These are phyloP conservation scores for Papilio protenor DNA, from an alignment of 2,888 invertebrate species.

Conservation along the genomic window DNA sequence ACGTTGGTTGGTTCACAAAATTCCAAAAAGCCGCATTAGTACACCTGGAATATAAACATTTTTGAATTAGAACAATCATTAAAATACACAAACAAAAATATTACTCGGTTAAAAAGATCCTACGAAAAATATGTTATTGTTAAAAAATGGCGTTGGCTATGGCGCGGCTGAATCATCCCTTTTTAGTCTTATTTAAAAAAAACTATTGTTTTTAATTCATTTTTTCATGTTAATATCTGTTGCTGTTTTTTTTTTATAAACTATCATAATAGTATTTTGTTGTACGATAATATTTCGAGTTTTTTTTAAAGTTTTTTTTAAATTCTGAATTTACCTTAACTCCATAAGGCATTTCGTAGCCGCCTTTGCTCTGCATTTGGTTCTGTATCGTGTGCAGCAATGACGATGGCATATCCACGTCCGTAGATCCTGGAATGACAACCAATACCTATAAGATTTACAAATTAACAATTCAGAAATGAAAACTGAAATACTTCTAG, in stretches of 20 bases:
- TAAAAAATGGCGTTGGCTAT: no score
- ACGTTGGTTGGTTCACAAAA: conserved; percentile 57
- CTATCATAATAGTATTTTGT: no score
- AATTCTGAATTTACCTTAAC: conserved; percentile 78
- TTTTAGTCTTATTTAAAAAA: no score
- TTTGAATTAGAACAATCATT: conserved; percentile 28
- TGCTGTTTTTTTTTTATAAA: no score
- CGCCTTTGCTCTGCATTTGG: conserved; percentile 98
- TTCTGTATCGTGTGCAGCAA: conserved; percentile 94
- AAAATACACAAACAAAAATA: no score
- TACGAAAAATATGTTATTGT: no score
- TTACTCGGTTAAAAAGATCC: no score
- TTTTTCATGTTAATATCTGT: no score
- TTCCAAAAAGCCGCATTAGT: conserved; percentile 49
- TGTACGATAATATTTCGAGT: no score
- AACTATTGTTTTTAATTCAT: no score
- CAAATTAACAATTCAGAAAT: background rate
- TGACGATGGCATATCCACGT: conserved; percentile 92
- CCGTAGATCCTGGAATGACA: conserved; percentile 89
- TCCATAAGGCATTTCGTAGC: conserved; percentile 90
- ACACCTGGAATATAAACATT: conserved; percentile 45
- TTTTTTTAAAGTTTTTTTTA: background rate
- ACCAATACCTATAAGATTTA: background rate
- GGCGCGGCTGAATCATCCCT: no score
- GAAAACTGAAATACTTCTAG: background rate